phyloP scores from a whole-genome alignment of 1,140 invertebrate genomes.

The Drosophila busckii region DNA sequence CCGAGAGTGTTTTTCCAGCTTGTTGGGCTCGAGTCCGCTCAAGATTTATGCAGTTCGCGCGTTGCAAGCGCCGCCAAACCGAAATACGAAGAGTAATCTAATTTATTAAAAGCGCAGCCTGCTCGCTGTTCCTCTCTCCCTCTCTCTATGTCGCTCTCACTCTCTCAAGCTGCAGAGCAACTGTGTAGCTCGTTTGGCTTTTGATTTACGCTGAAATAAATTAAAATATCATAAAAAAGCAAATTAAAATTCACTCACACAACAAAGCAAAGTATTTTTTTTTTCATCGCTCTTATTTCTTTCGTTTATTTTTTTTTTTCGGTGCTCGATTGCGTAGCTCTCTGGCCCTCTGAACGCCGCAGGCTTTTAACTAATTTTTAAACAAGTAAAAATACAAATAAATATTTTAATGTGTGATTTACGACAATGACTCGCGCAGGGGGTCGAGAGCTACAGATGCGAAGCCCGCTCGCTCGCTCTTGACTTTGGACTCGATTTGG shows the following conservation, averaged over 20 bases:
- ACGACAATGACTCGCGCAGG: constrained; percentile 77
- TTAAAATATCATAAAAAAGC: constrained; percentile 79
- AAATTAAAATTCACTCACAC: constrained; percentile 78
- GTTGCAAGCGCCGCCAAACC: constrained; percentile 61
- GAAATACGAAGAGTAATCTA: constrained; percentile 65
- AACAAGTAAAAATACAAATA: constrained; percentile 79
- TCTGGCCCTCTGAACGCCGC: constrained; percentile 21
- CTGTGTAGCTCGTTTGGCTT: constrained; percentile 61
- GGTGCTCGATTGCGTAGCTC: not conserved
- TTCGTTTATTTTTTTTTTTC: not conserved
- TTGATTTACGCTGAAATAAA: constrained; percentile 79
- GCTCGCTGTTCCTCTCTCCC: constrained; percentile 6
- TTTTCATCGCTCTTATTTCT: not conserved
- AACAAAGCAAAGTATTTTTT: constrained; percentile 39
- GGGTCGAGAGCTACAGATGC: too few relatives aligned
- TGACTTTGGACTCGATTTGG: constrained; percentile 11
- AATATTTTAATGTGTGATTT: constrained; percentile 79
- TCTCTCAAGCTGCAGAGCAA: constrained; percentile 5
- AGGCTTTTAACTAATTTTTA: constrained; percentile 78
- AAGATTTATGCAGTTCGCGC: constrained; percentile 75
- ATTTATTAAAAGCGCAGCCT: constrained; percentile 75
- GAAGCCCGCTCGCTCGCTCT: too few relatives aligned
- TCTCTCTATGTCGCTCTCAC: too few relatives aligned
- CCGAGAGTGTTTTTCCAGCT: not conserved
- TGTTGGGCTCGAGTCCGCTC: constrained; percentile 7